Conservation (phyloP, 2,888 invertebrate species). For the Diarsia brunnea region DNA sequence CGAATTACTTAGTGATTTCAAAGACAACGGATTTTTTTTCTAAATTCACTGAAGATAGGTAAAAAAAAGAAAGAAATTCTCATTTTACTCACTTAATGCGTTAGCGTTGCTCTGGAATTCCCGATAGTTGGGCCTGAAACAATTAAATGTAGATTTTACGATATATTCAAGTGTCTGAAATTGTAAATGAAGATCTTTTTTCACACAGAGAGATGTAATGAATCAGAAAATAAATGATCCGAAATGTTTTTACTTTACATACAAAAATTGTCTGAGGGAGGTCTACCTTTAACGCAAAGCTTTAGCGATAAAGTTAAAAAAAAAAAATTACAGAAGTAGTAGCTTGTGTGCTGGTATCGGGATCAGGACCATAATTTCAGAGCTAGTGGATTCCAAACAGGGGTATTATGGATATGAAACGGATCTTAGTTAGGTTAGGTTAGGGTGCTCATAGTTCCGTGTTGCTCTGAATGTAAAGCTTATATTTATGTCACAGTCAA, state of each 20-base stretch:
- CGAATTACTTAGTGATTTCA: neutral
- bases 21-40: neutral
- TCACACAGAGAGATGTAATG: neutral
- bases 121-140: conserved; percentile 79
- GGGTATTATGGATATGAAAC: too few relatives aligned
- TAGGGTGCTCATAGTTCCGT: too few relatives aligned
- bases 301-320: too few relatives aligned
- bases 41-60: neutral
- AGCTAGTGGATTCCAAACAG: too few relatives aligned
- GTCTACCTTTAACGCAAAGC: too few relatives aligned
- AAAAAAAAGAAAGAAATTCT: too few relatives aligned
- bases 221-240: neutral
- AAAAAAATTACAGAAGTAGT: too few relatives aligned
- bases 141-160: neutral
- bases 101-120: conserved; percentile 79
- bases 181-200: neutral
- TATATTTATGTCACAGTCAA: too few relatives aligned
- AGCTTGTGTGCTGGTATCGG: too few relatives aligned
- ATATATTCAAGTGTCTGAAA: neutral
- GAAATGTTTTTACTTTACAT: neutral
- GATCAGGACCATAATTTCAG: too few relatives aligned
- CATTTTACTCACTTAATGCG: conserved; percentile 72
- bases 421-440: too few relatives aligned
- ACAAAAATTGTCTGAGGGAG: neutral
- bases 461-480: too few relatives aligned